phyloP scores from a whole-genome alignment of 2,888 invertebrate genomes.

The Bruchidius siliquastri region DNA sequence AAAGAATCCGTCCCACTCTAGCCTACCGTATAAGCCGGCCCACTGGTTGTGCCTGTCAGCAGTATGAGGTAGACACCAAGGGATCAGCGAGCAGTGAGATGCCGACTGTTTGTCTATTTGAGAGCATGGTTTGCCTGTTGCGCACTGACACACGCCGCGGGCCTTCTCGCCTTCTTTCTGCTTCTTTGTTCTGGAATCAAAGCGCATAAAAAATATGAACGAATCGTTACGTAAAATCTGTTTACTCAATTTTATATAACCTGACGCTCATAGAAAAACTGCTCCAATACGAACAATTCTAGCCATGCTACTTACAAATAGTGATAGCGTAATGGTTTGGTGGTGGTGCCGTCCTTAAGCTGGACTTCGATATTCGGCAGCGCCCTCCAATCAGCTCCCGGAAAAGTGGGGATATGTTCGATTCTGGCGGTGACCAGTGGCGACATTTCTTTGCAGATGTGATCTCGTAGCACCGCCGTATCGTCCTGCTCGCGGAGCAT shows the following conservation, averaged over 20 bases:
- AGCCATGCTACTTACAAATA: constrained; percentile 46
- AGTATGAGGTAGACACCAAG: constrained; percentile 86
- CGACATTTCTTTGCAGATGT: constrained; percentile 81
- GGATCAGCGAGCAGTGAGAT: constrained; percentile 61
- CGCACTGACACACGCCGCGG: constrained; percentile 77
- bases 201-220: too few species aligned
- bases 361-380: constrained; percentile 71
- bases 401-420: constrained; percentile 64
- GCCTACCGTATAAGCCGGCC: constrained; percentile 78
- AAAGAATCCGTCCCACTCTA: constrained; percentile 82
- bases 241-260: too few species aligned
- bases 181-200: constrained; percentile 45
- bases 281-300: too few species aligned
- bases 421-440: constrained; percentile 75
- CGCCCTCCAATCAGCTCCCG: constrained; percentile 83
- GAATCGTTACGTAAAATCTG: too few species aligned
- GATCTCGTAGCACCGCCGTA: constrained; percentile 53
- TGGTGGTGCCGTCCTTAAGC: constrained; percentile 65
- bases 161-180: constrained; percentile 48
- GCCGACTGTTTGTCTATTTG: constrained; percentile 71
- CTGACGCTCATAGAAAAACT: too few species aligned
- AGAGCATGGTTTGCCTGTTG: constrained; percentile 61
- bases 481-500: constrained; percentile 53
- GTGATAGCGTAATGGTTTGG: constrained; percentile 53
- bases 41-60: constrained; percentile 81